Base-by-base conservation (phyloP, 2,888 invertebrate genomes). In the Mamestra brassicae region DNA sequence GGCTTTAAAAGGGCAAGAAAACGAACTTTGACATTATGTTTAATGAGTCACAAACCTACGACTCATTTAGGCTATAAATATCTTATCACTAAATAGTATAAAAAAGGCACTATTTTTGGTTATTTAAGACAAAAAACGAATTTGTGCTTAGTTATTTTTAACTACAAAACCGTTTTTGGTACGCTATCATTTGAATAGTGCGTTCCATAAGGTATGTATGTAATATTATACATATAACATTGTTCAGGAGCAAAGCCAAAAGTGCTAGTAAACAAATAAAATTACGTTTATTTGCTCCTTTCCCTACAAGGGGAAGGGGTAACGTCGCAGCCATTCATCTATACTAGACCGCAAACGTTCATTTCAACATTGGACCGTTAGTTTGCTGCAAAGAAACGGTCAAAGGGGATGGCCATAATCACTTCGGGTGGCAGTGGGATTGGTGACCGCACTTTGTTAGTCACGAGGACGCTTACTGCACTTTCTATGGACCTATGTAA, bases 361-460 rank as follows among this genome's bases (percentile, higher is more conserved):
- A n/a, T 8, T 54, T 72, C 13, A 5, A 55, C 45, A 11, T n/a
- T 10, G 38, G 26, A 13, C 26, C 17, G 38, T 17, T 17, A 42
- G 36, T 55, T 13, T 26, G 8, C 3, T 60, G 15, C 36, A 75
- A 64, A 75, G 42, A 65, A 61, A 60, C 17, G n/a, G 34, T 50
- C 58, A 50, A 74, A 54, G n/a, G n/a, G 38, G 17, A 74, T 26
- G 17, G 11, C 10, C 38, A 42, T 26, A 60, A 81, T 65, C 77
- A 61, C 76, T 36, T 52, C 45, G 5, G 10, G 34, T 61, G 47
- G 55, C 50, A 75, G 26, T 50, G 8, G n/a, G 26, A 78, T 65
- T 61, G 76, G 54, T 76, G 45, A 45, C 55, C 11, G 50, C 50
- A 76, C 55, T 81, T 65, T 76, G 26, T 75, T 60, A 26, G 45